A percentile compares a stretch with the other conserved stretches of the same genome.
phyloP scores from a whole-genome alignment of 1,140 invertebrate genomes.

The Eciton burchellii region DNA sequence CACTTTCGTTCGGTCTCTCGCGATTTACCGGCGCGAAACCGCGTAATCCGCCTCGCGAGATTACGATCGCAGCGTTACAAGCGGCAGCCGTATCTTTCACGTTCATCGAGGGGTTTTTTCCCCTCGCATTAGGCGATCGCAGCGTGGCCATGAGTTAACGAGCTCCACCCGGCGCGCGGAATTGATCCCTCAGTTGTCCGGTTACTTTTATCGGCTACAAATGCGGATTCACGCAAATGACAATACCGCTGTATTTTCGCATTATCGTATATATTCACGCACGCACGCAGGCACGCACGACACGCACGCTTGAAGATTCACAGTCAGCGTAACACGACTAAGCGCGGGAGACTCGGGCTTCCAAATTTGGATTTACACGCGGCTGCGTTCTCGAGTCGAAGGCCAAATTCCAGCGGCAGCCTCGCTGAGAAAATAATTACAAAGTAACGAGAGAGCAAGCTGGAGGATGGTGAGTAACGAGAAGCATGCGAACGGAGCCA shows the following conservation, averaged over 20 bases:
- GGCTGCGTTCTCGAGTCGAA: constrained; percentile 11
- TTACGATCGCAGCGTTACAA: constrained; percentile 25
- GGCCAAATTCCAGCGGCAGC: constrained; percentile 52
- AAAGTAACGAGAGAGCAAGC: constrained; percentile 46
- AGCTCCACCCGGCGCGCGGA: background rate
- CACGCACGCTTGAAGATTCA: background rate
- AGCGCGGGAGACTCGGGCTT: background rate
- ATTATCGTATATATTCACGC: background rate
- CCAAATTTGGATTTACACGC: constrained; percentile 18
- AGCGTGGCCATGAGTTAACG: background rate
- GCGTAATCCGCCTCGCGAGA: constrained; percentile 32
- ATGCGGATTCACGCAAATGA: background rate
- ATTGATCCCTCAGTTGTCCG: background rate
- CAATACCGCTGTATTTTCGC: background rate
- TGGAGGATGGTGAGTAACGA: constrained; percentile 51
- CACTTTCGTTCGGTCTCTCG: constrained; percentile 39
- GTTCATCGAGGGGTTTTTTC: background rate
- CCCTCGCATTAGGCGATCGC: background rate
- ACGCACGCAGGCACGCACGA: no score
- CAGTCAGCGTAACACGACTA: background rate
- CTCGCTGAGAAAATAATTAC: constrained; percentile 58
- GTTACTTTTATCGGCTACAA: constrained; percentile 4
- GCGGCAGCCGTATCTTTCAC: constrained; percentile 7
- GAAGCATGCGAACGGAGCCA: constrained; percentile 31
- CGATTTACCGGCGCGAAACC: constrained; percentile 9